Evolutionary conservation across 2,888 invertebrate species (phyloP), one percentile per base, ranked within the genome.

Genomic region (Asteroscopus sphinx): DNA sequence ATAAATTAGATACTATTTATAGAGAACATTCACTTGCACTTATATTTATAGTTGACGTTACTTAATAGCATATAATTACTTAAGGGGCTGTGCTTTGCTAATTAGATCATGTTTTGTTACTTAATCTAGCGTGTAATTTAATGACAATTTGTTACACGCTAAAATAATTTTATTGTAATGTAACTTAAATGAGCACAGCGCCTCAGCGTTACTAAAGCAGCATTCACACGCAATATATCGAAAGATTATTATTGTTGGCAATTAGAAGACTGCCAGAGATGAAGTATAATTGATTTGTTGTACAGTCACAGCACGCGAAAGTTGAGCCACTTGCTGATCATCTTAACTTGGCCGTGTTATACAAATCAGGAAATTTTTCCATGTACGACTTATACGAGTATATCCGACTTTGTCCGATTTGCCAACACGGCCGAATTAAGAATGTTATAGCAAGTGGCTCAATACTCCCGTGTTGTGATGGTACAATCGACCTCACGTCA

Each of bases 31-130:
- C 51, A 59, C 60, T 68, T 51, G 49, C 41, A 67, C 70, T 72
- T 75, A 70, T 75, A 69, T 75, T 67, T 74, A 69, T 73, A 73
- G 73, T 75, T 73, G 72, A 55, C 37, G 62, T 62, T 66, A 32
- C 40, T 33, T 6, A 39, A 44, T 49, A 62, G 35, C 9, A 12
- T 68, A 68, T 25, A 39, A 30, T 28, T 39, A 46, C 16, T 32
- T 26, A 1, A 15, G 16, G 11, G 12, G 56, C 8, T 21, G 62
- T 55, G 53, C 28, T 48, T 25, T 32, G 3, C 6, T 13, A 13
- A 45, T 8, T 12, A 13, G 9, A 9, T 9, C 8, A 33, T n/a
- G n/a, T 6, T 0, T 4, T 4, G 21, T 21, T 21, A 21, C 21
- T 4, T 21, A 21, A 21, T 21, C 6, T 21, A 4, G 21, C 21